phyloP scores from a whole-genome alignment of 37 sponge, comb jelly and placozoan genomes.

The Petrosia ficiformis region DNA sequence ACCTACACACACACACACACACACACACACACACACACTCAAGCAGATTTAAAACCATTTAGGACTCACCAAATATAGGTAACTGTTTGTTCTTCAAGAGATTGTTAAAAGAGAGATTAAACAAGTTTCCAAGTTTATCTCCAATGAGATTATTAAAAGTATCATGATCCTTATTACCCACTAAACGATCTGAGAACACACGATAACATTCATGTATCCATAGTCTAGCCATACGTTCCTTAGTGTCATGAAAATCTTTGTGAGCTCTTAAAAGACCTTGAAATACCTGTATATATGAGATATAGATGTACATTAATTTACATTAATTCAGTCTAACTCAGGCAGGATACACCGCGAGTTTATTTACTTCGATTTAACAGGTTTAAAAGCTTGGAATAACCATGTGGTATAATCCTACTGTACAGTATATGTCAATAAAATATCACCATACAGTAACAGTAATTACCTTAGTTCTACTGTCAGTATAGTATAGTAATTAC shows the following conservation, averaged over 20 bases:
- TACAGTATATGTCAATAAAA: too few relatives aligned
- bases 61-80: slow-evolving; percentile 90
- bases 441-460: too few relatives aligned
- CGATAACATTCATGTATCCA: slow-evolving; percentile 98
- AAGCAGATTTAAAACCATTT: too few relatives aligned
- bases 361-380: not conserved
- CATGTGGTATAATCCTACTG: too few relatives aligned
- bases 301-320: not conserved
- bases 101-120: slow-evolving; percentile 94
- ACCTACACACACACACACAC: too few relatives aligned
- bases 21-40: too few relatives aligned
- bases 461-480: too few relatives aligned
- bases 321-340: slow-evolving; percentile 3
- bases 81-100: slow-evolving; percentile 83
- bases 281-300: slow-evolving; percentile 65
- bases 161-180: slow-evolving; percentile 89
- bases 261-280: slow-evolving; percentile 98
- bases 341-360: not conserved
- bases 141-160: slow-evolving; percentile 76
- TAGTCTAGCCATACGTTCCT: slow-evolving; percentile 84
- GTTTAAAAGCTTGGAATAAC: too few relatives aligned
- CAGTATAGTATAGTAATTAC: too few relatives aligned
- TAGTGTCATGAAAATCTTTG: slow-evolving; percentile 97
- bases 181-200: slow-evolving; percentile 95
- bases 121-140: slow-evolving; percentile 89